These are phyloP conservation scores for Plectropomus leopardus DNA, from an alignment of 2,113 vertebrate species.

Conservation along the genomic window DNA sequence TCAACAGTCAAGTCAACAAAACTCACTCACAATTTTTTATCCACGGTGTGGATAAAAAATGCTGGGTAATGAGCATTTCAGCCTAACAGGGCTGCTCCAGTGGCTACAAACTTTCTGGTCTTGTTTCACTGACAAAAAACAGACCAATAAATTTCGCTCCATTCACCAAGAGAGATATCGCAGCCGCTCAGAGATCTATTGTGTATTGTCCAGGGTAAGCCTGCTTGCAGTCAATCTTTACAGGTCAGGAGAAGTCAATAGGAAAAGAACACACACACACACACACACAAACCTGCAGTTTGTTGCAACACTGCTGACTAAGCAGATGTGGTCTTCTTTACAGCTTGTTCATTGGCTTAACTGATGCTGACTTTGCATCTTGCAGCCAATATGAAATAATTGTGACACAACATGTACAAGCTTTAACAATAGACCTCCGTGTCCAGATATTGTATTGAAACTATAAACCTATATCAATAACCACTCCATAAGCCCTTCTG, in stretches of 20 bases:
- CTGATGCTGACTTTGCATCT: slow-evolving; percentile 55
- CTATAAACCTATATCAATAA: neutral
- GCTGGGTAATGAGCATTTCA: no score
- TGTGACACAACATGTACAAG: slow-evolving; percentile 27
- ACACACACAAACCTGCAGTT: slow-evolving; percentile 25
- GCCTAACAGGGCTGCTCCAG: neutral
- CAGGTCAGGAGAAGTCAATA: slow-evolving; percentile 37
- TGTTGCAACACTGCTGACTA: slow-evolving; percentile 34
- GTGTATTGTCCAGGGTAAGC: slow-evolving; percentile 27
- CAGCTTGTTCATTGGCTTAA: slow-evolving; percentile 49
- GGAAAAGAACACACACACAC: slow-evolving; percentile 20
- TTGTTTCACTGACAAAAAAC: slow-evolving; percentile 12
- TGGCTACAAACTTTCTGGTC: neutral
- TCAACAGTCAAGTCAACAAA: no score
- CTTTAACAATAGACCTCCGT: slow-evolving; percentile 27
- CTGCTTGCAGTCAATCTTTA: slow-evolving; percentile 42
- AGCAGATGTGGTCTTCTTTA: slow-evolving; percentile 25
- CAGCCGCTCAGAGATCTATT: slow-evolving; percentile 27
- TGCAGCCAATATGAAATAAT: slow-evolving; percentile 44
- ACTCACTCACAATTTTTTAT: no score
- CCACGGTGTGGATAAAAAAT: neutral
- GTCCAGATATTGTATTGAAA: neutral
- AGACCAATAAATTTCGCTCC: neutral
- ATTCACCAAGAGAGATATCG: slow-evolving; percentile 26
- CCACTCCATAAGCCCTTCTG: neutral